phyloP scores from a whole-genome alignment of 2,888 invertebrate species.

The Sinhomidia bicolor region DNA sequence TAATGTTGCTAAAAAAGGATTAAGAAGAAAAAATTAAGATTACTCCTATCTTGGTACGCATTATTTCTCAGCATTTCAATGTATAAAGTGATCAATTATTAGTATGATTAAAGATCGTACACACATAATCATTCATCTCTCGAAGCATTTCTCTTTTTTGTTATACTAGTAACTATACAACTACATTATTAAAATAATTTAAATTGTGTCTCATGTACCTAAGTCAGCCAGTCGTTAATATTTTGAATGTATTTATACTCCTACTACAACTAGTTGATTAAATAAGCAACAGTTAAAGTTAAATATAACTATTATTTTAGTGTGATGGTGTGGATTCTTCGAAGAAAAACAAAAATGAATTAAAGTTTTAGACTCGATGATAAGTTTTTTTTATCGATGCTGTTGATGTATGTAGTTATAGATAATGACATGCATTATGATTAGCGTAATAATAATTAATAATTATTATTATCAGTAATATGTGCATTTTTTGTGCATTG shows the following conservation, averaged over 20 bases:
- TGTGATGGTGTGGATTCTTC: background rate
- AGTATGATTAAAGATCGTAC: background rate
- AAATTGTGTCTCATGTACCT: conserved; percentile 74
- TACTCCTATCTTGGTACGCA: background rate
- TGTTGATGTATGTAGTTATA: too few relatives aligned
- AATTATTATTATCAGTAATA: background rate
- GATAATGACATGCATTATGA: background rate
- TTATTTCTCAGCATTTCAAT: background rate
- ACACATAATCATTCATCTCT: background rate
- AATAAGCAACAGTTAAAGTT: too few relatives aligned
- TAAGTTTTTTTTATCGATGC: conserved; percentile 20
- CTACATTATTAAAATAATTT: background rate
- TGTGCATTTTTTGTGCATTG: background rate
- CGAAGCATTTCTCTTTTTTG: background rate
- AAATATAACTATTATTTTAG: background rate
- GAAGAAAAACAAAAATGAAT: background rate
- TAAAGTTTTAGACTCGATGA: background rate
- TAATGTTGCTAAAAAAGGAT: too few relatives aligned
- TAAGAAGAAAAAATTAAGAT: background rate
- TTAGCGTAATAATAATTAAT: background rate
- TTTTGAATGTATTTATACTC: conserved; percentile 45
- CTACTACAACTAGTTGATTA: too few relatives aligned
- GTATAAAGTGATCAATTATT: background rate
- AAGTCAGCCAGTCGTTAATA: conserved; percentile 72
- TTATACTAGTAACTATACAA: background rate